Percentiles rank a stretch among this genome's conserved stretches.
Evolutionary conservation across 2,888 invertebrate species (phyloP).

Genomic region (Drosophila aldrichi): DNA sequence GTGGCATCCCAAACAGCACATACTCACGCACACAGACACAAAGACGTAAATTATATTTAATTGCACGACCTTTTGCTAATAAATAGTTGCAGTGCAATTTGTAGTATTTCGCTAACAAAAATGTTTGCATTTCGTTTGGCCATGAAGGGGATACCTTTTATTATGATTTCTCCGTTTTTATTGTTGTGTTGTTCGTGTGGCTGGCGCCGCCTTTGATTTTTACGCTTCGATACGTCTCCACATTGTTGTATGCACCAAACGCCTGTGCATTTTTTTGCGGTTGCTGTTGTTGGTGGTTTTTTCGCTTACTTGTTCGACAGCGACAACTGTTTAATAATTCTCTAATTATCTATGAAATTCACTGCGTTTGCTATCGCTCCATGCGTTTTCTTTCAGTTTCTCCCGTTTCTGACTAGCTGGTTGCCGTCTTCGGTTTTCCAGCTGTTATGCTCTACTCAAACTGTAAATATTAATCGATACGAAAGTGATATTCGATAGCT

Average conservation of each 20-base stretch:
- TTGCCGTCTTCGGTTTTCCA: slow-evolving; percentile 39
- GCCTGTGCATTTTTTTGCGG: slow-evolving; percentile 60
- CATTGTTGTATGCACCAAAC: slow-evolving; percentile 61
- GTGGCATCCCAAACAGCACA: slow-evolving; percentile 17
- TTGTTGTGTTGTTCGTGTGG: slow-evolving; percentile 46
- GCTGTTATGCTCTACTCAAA: slow-evolving; percentile 38
- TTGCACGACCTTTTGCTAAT: slow-evolving; percentile 23
- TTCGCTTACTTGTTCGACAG: slow-evolving; percentile 21
- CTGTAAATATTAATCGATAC: slow-evolving; percentile 33
- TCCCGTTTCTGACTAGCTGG: slow-evolving; percentile 38
- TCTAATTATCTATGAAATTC: slow-evolving; percentile 51
- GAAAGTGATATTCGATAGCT: slow-evolving; percentile 10
- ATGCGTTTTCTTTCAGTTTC: slow-evolving; percentile 47
- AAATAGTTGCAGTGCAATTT: slow-evolving; percentile 39
- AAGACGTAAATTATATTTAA: slow-evolving; percentile 30
- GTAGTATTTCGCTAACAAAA: slow-evolving; percentile 34
- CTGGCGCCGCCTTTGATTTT: slow-evolving; percentile 69
- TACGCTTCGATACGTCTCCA: slow-evolving; percentile 69
- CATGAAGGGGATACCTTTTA: slow-evolving; percentile 57
- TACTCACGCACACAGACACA: slow-evolving; percentile 19
- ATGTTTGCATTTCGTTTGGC: slow-evolving; percentile 44
- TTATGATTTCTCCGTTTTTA: slow-evolving; percentile 59
- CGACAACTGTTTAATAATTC: slow-evolving; percentile 43
- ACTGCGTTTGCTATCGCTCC: slow-evolving; percentile 53
- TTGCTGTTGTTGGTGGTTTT: slow-evolving; percentile 13